Evolutionary conservation across 1,140 invertebrate species (phyloP).

Genomic region (Drosophila virilis): DNA sequence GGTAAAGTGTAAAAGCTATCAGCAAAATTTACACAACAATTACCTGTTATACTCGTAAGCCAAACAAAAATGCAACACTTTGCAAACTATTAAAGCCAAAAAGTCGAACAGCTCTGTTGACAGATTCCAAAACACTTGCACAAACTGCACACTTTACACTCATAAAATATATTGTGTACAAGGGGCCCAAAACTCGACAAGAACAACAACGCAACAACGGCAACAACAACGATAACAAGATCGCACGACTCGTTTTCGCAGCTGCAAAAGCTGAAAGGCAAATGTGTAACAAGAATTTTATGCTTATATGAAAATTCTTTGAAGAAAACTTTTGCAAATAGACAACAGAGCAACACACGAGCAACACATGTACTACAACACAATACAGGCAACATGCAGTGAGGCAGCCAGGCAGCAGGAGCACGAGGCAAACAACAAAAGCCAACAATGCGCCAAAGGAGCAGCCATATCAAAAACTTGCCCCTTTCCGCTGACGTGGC

Average conservation of each 20-base stretch:
- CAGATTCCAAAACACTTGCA: constrained; percentile 62
- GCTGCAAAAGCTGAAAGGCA: constrained; percentile 48
- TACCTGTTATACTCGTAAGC: constrained; percentile 44
- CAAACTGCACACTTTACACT: constrained; percentile 65
- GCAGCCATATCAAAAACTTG: constrained; percentile 50
- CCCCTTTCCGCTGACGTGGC: background rate
- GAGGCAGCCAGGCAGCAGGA: constrained; percentile 17
- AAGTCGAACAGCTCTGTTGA: constrained; percentile 49
- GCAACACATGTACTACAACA: constrained; percentile 42
- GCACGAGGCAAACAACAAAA: constrained; percentile 51
- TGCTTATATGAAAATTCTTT: constrained; percentile 53
- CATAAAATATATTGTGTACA: constrained; percentile 55
- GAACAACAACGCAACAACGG: constrained; percentile 24
- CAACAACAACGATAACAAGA: constrained; percentile 29
- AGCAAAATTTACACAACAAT: constrained; percentile 50
- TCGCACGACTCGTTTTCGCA: background rate
- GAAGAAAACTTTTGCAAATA: constrained; percentile 51
- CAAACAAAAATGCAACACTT: constrained; percentile 42
- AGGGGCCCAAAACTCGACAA: constrained; percentile 32
- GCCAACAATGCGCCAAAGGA: constrained; percentile 61
- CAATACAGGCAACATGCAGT: constrained; percentile 12
- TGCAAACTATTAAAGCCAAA: constrained; percentile 55
- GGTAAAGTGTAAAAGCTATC: constrained; percentile 10
- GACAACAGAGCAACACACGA: constrained; percentile 39
- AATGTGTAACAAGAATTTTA: constrained; percentile 56